Evolutionary conservation across 2,113 vertebrate genomes (phyloP), one percentile per base, ranked within the genome.

Genomic region (Apaloderma vittatum): DNA sequence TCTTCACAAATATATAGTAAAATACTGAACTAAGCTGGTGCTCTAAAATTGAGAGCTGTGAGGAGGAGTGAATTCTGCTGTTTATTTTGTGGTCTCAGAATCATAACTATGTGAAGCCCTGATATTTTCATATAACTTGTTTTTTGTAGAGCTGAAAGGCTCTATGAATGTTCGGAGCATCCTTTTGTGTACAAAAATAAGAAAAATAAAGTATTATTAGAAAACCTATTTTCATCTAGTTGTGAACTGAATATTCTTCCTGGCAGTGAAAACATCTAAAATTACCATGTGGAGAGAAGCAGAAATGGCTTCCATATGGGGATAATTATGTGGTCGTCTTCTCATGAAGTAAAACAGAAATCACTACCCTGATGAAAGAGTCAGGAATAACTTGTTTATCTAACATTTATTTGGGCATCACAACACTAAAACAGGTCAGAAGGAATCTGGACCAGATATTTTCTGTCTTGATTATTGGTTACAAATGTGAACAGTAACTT

Each of bases 321-420:
- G 43, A 58, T 88, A 93, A 95, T 96, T 88, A 83, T 34, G 63
- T 92, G 92, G 90, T 93, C 12, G 1, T 85, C 78, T 92, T 86
- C 66, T 92, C 90, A 88, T 93, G 63, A 90, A 88, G 62, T 58
- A 88, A 74, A 63, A 77, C 58, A 88, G 63, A 97, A 96, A 95
- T 95, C 71, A 63, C 88, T 86, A 48, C 85, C 36, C 63, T 90
- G 59, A 83, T 83, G 92, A 95, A 86, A 92, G 58, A 88, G 32
- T 74, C 37, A 51, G 59, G 71, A 96, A 92, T 94, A 96, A 83
- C 59, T 96, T 97, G 94, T 97, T 96, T 94, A 79, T 92, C 67
- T 88, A 94, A 59, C 65, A 77, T 92, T 77, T 88, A 88, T 78
- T 86, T 92, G 88, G 82, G 55, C 51, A 88, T 96, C 92, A 67